These are phyloP conservation scores for Hyphantria cunea DNA, from an alignment of 1,140 invertebrate genomes.

Conservation along the genomic window DNA sequence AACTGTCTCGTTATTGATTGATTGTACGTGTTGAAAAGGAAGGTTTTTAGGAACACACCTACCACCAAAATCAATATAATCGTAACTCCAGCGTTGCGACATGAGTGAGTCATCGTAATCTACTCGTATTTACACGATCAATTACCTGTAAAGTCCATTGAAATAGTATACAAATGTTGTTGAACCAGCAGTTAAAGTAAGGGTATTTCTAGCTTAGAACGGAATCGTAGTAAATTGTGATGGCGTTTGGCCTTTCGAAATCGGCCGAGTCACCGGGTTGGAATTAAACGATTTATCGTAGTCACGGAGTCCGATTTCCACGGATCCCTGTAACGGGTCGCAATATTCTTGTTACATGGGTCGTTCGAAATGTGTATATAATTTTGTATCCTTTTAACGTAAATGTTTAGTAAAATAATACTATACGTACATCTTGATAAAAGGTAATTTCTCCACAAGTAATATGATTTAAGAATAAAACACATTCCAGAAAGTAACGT, in stretches of 20 bases:
- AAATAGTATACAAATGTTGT: constrained; percentile 40
- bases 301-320: constrained; percentile 66
- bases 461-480: neutral
- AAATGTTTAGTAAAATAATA: neutral
- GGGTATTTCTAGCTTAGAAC: constrained; percentile 34
- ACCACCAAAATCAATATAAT: neutral
- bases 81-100: neutral
- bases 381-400: constrained; percentile 16
- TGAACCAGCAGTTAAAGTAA: constrained; percentile 28
- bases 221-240: constrained; percentile 62
- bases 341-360: constrained; percentile 53
- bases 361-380: constrained; percentile 42
- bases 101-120: constrained; percentile 4
- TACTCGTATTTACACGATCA: constrained; percentile 19
- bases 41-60: constrained; percentile 4
- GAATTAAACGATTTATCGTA: constrained; percentile 77
- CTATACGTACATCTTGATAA: neutral
- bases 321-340: constrained; percentile 50
- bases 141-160: constrained; percentile 27
- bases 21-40: constrained; percentile 1
- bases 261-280: constrained; percentile 64
- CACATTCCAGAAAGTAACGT: neutral
- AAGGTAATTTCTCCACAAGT: neutral
- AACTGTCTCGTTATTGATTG: constrained; percentile 25
- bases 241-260: constrained; percentile 60